Conservation (phyloP, 2,113 vertebrate genomes). For the Panurus biarmicus region DNA sequence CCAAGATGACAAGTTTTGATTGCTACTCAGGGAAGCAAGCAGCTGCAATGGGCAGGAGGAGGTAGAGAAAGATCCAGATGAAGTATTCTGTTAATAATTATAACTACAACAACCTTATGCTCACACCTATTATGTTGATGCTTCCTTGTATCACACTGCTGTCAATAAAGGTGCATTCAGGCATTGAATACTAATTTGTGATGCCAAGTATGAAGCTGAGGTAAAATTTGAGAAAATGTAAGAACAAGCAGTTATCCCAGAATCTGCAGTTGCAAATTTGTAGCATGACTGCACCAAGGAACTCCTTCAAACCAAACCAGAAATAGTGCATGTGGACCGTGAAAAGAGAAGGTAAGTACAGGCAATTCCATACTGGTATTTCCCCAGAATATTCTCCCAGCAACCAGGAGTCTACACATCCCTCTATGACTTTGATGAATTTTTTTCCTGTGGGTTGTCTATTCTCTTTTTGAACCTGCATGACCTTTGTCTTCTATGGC, state of each 20-base stretch:
- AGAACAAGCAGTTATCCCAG: conserved; percentile 90
- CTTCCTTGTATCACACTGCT: neutral
- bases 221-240: conserved; percentile 63
- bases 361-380: neutral
- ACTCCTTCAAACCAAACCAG: conserved; percentile 51
- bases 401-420: neutral
- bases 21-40: neutral
- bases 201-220: neutral
- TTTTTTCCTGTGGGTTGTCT: neutral
- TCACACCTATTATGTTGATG: neutral
- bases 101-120: neutral
- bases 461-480: neutral
- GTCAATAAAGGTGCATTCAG: neutral
- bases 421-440: neutral
- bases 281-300: conserved; percentile 53
- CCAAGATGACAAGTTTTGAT: neutral
- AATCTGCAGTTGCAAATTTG: conserved; percentile 81
- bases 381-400: neutral
- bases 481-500: neutral
- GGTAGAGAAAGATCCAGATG: neutral
- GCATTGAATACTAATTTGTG: neutral
- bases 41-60: neutral
- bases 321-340: neutral
- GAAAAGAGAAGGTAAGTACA: neutral
- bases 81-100: neutral